These are phyloP conservation scores for Oligia strigilis DNA, from an alignment of 2,888 invertebrate genomes.

Conservation along the genomic window DNA sequence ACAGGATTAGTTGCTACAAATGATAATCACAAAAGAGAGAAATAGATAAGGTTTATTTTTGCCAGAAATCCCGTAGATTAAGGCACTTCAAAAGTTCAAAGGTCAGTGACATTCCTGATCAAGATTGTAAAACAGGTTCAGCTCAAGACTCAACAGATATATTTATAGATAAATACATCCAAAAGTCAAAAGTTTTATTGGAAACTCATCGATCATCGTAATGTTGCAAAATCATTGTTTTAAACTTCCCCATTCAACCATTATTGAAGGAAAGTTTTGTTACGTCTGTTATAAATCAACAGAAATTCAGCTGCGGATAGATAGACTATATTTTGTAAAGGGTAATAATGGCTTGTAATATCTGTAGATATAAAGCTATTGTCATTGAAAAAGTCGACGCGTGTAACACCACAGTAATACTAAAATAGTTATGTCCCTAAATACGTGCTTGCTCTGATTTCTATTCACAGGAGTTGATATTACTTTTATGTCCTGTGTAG, in stretches of 20 bases:
- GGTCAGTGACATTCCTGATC: conserved; percentile 12
- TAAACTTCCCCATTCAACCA: conserved; percentile 68
- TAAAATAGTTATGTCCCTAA: conserved; percentile 18
- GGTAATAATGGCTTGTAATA: conserved; percentile 27
- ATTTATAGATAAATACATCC: conserved; percentile 28
- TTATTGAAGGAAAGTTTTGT: conserved; percentile 62
- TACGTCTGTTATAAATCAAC: conserved; percentile 56
- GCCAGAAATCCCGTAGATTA: neutral
- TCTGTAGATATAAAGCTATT: conserved; percentile 22
- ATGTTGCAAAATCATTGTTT: conserved; percentile 76
- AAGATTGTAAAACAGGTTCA: conserved; percentile 34
- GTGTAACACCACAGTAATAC: neutral
- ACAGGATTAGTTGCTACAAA: neutral
- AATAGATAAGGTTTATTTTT: neutral
- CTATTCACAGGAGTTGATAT: conserved; percentile 2
- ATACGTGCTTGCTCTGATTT: conserved; percentile 28
- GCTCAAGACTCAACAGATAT: conserved; percentile 32
- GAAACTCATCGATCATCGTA: conserved; percentile 72
- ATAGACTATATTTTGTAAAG: conserved; percentile 36
- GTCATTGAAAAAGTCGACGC: conserved; percentile 12
- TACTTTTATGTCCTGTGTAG: conserved; percentile 18
- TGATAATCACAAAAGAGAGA: neutral
- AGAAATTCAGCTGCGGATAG: conserved; percentile 20
- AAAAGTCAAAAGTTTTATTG: conserved; percentile 58
- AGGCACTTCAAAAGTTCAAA: neutral